These are phyloP conservation scores for Drosophila funebris DNA, from an alignment of 1,140 invertebrate genomes.

Conservation along the genomic window DNA sequence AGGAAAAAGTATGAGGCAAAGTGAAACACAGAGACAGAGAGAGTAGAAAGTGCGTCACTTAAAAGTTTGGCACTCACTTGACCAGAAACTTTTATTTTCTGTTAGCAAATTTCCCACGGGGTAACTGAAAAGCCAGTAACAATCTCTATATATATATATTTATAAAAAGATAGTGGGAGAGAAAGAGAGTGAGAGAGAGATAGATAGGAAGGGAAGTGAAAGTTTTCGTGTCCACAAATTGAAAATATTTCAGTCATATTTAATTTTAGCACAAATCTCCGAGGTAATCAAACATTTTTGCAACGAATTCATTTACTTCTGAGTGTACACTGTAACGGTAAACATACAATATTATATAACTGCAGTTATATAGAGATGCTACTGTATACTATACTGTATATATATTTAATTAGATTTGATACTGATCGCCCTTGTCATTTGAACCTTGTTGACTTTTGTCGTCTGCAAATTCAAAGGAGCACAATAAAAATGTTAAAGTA, in stretches of 20 bases:
- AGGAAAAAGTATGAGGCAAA: neutral
- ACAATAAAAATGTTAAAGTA: conserved; percentile 64
- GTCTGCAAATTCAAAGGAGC: conserved; percentile 36
- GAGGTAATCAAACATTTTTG: conserved; percentile 71
- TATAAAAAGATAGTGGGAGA: conserved; percentile 28
- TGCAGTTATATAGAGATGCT: neutral
- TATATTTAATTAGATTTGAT: conserved; percentile 63
- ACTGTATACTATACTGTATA: conserved; percentile 31
- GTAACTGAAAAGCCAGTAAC: conserved; percentile 51
- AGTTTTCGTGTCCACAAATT: conserved; percentile 79
- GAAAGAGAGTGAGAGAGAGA: conserved; percentile 2
- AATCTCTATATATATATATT: conserved; percentile 42
- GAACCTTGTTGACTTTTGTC: conserved; percentile 59
- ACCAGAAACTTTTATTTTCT: conserved; percentile 82
- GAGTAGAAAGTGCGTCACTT: conserved; percentile 78
- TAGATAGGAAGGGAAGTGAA: conserved; percentile 18
- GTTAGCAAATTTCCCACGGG: conserved; percentile 81
- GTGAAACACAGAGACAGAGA: neutral
- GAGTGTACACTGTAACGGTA: conserved; percentile 19
- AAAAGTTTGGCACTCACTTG: conserved; percentile 82
- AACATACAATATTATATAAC: neutral
- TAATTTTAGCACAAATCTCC: conserved; percentile 72
- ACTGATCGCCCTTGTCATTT: conserved; percentile 50
- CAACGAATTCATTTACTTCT: too few relatives aligned
- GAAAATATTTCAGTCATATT: conserved; percentile 82